Conservation (phyloP, 2,113 vertebrate genomes). For the Archilochus colubris region DNA sequence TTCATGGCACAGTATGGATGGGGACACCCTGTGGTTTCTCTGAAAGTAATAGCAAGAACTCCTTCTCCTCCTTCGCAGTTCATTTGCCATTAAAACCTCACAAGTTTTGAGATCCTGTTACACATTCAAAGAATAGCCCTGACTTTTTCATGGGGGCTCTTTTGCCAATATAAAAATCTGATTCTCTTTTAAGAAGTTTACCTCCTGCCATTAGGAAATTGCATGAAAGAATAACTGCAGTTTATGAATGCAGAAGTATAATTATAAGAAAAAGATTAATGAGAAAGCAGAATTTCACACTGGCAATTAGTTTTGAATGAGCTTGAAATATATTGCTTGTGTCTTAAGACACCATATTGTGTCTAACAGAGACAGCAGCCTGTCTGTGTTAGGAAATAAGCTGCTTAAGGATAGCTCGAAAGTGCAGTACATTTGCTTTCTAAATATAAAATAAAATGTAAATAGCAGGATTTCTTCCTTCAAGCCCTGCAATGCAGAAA, state of each 20-base stretch:
- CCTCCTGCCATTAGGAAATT: not conserved
- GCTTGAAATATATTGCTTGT: not conserved
- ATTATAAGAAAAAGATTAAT: not conserved
- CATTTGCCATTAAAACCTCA: not conserved
- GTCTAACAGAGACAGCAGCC: not conserved
- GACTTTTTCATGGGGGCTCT: not conserved
- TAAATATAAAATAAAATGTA: not conserved
- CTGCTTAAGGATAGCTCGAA: not conserved
- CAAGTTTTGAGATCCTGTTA: not conserved
- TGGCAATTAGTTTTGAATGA: not conserved
- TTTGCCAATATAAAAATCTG: not conserved
- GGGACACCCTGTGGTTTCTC: not conserved
- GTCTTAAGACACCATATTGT: not conserved
- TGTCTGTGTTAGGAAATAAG: not conserved
- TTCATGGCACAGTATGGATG: not conserved
- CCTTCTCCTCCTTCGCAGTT: not conserved
- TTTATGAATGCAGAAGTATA: not conserved
- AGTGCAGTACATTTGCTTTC: not conserved
- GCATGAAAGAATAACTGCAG: not conserved
- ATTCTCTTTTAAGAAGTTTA: not conserved
- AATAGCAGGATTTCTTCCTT: not conserved
- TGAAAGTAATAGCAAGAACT: not conserved
- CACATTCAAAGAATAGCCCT: not conserved
- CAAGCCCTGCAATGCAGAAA: not conserved
- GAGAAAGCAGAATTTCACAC: not conserved